Conservation (phyloP, 1,140 invertebrate genomes). For the Aphis gossypii region DNA sequence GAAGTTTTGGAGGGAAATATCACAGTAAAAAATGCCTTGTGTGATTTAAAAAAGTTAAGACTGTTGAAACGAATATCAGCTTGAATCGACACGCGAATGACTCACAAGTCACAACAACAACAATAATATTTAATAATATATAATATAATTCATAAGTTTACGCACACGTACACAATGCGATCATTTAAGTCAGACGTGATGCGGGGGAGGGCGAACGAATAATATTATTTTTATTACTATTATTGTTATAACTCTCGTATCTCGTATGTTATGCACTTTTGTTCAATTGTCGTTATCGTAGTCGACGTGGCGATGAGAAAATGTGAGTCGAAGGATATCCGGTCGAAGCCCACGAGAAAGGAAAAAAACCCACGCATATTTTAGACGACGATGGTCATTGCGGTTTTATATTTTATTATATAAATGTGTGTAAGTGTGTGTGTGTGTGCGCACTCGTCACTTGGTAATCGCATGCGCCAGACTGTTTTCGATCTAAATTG, state of each 20-base stretch:
- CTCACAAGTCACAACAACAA: background rate
- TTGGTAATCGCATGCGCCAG: background rate
- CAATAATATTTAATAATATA: background rate
- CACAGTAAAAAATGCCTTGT: background rate
- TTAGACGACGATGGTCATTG: background rate
- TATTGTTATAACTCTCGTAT: background rate
- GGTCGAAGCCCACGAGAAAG: conserved; percentile 40
- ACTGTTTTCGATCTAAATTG: conserved; percentile 23
- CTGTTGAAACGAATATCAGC: background rate
- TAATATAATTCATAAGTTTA: background rate
- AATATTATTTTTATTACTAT: conserved; percentile 35
- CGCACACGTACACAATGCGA: background rate
- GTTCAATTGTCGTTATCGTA: conserved; percentile 18
- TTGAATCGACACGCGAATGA: background rate
- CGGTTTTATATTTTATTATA: conserved; percentile 22
- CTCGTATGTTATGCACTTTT: background rate
- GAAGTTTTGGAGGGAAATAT: background rate
- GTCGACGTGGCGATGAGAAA: conserved; percentile 21
- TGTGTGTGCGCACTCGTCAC: background rate
- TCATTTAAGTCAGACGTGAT: background rate
- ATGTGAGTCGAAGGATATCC: conserved; percentile 32
- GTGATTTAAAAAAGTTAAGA: background rate
- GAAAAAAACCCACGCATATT: conserved; percentile 23
- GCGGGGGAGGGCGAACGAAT: background rate
- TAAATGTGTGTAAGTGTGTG: background rate